Evolutionary conservation across 2,888 invertebrate species (phyloP), one percentile per base, ranked within the genome.

Genomic region (Campopleginae sp.): DNA sequence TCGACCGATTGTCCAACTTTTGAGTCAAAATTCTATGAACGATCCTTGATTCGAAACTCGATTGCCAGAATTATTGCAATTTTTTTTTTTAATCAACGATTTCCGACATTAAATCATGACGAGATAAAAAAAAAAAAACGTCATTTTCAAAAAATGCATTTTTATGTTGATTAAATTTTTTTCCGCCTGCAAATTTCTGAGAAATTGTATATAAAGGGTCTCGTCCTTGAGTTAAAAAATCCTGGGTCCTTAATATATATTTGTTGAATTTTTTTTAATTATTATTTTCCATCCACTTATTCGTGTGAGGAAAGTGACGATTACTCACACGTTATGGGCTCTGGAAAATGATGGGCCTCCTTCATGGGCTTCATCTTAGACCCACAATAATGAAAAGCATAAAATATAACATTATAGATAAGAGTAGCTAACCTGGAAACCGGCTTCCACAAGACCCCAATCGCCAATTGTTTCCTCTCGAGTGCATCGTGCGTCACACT

Each of bases 361-460:
- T 12, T 58, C 14, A 12, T 58, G 12, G 12, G 27, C 12, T 27
- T 14, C 58, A 1, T 38, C n/a, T 63, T n/a, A 63, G 8, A 63
- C 0, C 58, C 23, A 58, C 12, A 68, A 31, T 17, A 17, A 48
- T 23, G 14, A 51, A 27, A 31, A 61, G 38, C 33, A 54, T 38
- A 17, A n/a, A 19, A n/a, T n/a, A 46, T 5, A 23, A 23, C 14
- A 27, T 23, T 23, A 23, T 17, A 19, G 14, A 71, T 8, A 44
- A 38, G 38, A 5, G 19, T 19, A 33, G 51, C 27, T 84, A 84
- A 87, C 82, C 82, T 66, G 80, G 72, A 79, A 82, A 87, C 84
- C 86, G 82, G 82, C 77, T 87, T 86, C 82, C 68, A 38, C 31
- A 4, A 68, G 63, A 71, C 74, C 58, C 63, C 70, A 76, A 71